These are phyloP conservation scores for Melanotaenia nigrans DNA, from an alignment of 2,797 vertebrate species.

Conservation along the genomic window DNA sequence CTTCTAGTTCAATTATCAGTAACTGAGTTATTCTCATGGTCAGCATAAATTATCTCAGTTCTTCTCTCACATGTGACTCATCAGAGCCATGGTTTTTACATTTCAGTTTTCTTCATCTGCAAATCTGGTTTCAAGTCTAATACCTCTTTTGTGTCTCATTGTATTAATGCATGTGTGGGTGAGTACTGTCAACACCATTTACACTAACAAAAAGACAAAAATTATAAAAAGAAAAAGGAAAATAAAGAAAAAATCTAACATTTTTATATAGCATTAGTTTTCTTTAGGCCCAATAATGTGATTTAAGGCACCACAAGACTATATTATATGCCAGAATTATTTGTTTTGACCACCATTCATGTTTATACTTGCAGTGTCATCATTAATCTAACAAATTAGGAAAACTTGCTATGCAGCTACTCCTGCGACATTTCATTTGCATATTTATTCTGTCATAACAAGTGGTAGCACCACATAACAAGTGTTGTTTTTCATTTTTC, in stretches of 20 bases:
- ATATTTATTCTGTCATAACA: slow-evolving; percentile 11
- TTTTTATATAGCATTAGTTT: neutral
- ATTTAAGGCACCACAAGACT: neutral
- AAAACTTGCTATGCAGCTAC: neutral
- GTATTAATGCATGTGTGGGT: neutral
- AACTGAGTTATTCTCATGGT: slow-evolving; percentile 39
- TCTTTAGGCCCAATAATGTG: neutral
- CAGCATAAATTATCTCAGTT: slow-evolving; percentile 42
- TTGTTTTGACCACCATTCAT: neutral
- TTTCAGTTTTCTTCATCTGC: slow-evolving; percentile 4
- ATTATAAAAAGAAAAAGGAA: neutral
- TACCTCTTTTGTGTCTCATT: neutral
- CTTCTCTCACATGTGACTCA: slow-evolving; percentile 22
- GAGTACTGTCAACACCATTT: neutral
- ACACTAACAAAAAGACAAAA: neutral
- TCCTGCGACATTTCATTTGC: neutral
- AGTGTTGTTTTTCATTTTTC: slow-evolving; percentile 5
- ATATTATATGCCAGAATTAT: slow-evolving; percentile 1
- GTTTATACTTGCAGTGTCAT: neutral
- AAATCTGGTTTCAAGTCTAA: slow-evolving; percentile 9
- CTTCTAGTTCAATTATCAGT: slow-evolving; percentile 42
- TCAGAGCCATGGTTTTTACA: slow-evolving; percentile 1
- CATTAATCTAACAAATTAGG: neutral
- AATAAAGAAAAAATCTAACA: neutral
- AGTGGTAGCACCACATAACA: neutral